Percentiles rank a stretch among this genome's conserved stretches.
Conservation (phyloP, 1,140 invertebrate species). For the Physella acuta region DNA sequence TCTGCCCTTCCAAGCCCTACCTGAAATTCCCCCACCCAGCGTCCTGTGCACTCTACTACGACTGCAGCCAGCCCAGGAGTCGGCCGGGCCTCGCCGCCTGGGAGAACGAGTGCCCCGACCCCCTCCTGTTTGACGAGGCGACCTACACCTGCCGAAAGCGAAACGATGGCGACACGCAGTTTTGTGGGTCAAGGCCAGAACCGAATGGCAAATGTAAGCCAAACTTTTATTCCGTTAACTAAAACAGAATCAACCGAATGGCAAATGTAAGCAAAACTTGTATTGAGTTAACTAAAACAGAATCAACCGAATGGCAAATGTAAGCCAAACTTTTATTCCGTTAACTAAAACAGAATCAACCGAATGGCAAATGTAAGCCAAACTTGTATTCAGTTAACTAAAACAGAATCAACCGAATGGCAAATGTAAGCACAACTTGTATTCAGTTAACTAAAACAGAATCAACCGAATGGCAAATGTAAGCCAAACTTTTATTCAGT, state of each 20-base stretch:
- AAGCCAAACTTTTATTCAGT: too few species aligned
- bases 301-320: slow-evolving; percentile 39
- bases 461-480: too few species aligned
- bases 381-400: too few species aligned
- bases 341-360: too few species aligned
- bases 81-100: slow-evolving; percentile 31
- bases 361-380: too few species aligned
- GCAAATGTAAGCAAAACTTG: too few species aligned
- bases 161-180: slow-evolving; percentile 24
- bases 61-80: slow-evolving; percentile 34
- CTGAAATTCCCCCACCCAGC: slow-evolving; percentile 37
- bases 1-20: slow-evolving; percentile 36
- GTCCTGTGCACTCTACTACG: slow-evolving; percentile 41
- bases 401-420: slow-evolving; percentile 36
- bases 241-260: too few species aligned
- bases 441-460: too few species aligned
- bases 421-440: slow-evolving; percentile 36
- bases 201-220: slow-evolving; percentile 41
- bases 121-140: slow-evolving; percentile 37
- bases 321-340: slow-evolving; percentile 25
- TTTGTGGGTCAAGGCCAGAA: slow-evolving; percentile 35
- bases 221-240: neutral
- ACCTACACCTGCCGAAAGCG: slow-evolving; percentile 36
- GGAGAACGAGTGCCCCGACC: slow-evolving; percentile 42
- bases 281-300: too few species aligned